Conservation (phyloP, 2,113 vertebrate genomes). For the Aegotheles bennettii region DNA sequence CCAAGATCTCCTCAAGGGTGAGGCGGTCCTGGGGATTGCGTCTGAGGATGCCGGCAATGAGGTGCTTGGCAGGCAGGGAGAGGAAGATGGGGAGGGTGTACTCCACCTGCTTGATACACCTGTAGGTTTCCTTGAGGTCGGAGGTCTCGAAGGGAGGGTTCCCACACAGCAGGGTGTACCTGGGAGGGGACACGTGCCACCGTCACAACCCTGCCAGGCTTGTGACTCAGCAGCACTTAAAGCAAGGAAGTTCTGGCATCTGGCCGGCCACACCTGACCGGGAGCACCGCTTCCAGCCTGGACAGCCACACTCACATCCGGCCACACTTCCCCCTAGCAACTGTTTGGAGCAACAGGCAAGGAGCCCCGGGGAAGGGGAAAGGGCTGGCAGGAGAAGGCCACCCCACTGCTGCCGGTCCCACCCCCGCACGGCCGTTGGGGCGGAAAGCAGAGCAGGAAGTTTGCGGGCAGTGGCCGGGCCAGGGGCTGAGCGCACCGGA, state of each 20-base stretch:
- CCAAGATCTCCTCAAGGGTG: constrained; percentile 90
- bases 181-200: constrained; percentile 44
- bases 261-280: constrained; percentile 16
- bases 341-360: not conserved
- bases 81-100: constrained; percentile 86
- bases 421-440: fast-evolving
- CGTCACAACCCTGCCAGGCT: not conserved
- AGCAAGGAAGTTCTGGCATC: constrained; percentile 23
- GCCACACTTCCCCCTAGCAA: constrained; percentile 23
- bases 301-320: not conserved
- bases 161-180: constrained; percentile 95
- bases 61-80: constrained; percentile 85
- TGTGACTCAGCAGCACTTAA: constrained; percentile 28
- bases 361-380: not conserved
- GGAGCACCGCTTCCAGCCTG: not conserved
- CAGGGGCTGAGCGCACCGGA: not conserved
- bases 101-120: constrained; percentile 93
- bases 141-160: constrained; percentile 95
- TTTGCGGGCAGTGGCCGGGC: fast-evolving
- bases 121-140: constrained; percentile 96
- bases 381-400: not conserved
- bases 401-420: fast-evolving
- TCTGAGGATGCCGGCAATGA: constrained; percentile 86
- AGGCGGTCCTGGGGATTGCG: constrained; percentile 87
- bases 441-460: not conserved